These are phyloP conservation scores for Athalia cordata DNA, from an alignment of 2,888 invertebrate genomes.

Conservation along the genomic window DNA sequence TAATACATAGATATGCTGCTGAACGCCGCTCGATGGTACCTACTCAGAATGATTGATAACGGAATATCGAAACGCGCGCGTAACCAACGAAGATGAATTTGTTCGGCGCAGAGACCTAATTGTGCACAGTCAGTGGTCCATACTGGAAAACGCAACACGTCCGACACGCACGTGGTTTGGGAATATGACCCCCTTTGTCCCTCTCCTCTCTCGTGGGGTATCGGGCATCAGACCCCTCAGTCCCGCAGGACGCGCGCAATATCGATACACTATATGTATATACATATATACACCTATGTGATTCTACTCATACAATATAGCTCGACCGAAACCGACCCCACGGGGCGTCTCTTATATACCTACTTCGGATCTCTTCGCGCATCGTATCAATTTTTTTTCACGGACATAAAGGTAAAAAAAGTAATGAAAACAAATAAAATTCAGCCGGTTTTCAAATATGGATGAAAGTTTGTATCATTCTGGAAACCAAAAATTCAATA, in stretches of 20 bases:
- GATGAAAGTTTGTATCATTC: no score
- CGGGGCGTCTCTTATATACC: constrained; percentile 27
- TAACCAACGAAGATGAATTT: constrained; percentile 69
- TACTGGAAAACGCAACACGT: neutral
- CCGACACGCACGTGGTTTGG: constrained; percentile 39
- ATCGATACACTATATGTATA: constrained; percentile 30
- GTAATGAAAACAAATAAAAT: no score
- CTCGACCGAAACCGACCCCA: neutral
- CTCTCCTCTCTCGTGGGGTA: neutral
- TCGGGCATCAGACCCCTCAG: no score
- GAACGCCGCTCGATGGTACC: constrained; percentile 3
- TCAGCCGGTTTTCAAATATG: no score
- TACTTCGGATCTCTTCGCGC: constrained; percentile 37
- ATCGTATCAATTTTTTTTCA: neutral
- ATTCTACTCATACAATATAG: no score
- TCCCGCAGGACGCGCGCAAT: constrained; percentile 8
- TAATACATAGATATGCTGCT: neutral
- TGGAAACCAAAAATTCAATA: no score
- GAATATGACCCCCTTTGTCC: constrained; percentile 29
- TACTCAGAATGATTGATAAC: constrained; percentile 66
- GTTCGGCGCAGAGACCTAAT: constrained; percentile 67
- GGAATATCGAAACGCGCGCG: constrained; percentile 63
- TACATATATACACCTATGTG: no score
- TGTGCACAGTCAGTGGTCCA: constrained; percentile 67
- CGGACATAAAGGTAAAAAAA: no score